Evolutionary conservation across 2,888 invertebrate genomes (phyloP).

Genomic region (Drosophila cracens): DNA sequence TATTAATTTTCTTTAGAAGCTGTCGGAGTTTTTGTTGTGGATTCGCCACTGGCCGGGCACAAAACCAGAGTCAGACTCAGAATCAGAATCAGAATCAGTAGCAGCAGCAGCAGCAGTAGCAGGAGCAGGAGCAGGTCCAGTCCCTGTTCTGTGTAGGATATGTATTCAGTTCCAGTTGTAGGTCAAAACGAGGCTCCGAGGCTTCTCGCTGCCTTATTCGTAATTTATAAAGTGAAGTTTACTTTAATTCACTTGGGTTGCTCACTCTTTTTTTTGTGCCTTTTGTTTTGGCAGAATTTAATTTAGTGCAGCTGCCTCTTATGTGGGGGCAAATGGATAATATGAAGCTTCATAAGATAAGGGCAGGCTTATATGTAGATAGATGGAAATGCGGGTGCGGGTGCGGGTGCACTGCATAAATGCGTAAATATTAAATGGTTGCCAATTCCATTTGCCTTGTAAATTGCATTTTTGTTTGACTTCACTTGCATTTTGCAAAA

Average conservation of each 20-base stretch:
- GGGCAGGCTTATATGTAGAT: conserved; percentile 25
- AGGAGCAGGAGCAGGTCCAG: background rate
- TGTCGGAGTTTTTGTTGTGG: conserved; percentile 61
- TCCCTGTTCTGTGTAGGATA: conserved; percentile 5
- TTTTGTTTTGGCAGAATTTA: conserved; percentile 47
- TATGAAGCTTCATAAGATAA: conserved; percentile 58
- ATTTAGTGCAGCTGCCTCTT: conserved; percentile 52
- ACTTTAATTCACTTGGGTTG: conserved; percentile 51
- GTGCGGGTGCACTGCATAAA: conserved; percentile 5
- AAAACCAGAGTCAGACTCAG: background rate
- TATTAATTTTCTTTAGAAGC: conserved; percentile 76
- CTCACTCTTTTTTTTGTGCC: conserved; percentile 6
- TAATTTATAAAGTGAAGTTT: conserved; percentile 79
- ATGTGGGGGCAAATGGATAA: conserved; percentile 45
- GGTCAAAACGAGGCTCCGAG: conserved; percentile 28
- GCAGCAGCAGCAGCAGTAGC: no score
- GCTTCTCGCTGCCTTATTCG: conserved; percentile 65
- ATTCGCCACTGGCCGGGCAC: conserved; percentile 48
- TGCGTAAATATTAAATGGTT: conserved; percentile 56
- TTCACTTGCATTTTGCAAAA: conserved; percentile 28
- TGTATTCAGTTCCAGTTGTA: conserved; percentile 28
- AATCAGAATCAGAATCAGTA: background rate
- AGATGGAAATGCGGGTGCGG: background rate
- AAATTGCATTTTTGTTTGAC: conserved; percentile 60
- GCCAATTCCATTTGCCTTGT: conserved; percentile 61